These are phyloP conservation scores for Saccostrea cuccullata DNA, from an alignment of 1,140 invertebrate species.

Conservation along the genomic window DNA sequence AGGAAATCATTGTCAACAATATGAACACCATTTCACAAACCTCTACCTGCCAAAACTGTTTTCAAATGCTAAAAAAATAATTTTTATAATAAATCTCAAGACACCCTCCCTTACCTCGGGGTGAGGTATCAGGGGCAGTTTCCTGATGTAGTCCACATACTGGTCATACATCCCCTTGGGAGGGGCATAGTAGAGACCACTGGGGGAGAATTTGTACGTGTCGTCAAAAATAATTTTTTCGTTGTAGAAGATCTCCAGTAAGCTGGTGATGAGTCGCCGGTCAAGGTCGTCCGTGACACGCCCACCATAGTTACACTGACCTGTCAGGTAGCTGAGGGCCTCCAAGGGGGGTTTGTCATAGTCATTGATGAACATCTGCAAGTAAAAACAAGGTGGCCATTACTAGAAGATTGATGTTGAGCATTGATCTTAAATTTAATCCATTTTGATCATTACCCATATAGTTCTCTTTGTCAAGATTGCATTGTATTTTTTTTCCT, in stretches of 20 bases:
- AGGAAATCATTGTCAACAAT: too few relatives aligned
- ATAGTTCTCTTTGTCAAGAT: too few relatives aligned
- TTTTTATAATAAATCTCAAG: too few relatives aligned
- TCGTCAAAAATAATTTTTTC: conserved; percentile 81
- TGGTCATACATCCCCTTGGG: conserved; percentile 84
- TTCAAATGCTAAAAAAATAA: too few relatives aligned
- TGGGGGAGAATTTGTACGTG: conserved; percentile 81
- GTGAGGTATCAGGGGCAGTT: conserved; percentile 80
- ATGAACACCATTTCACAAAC: too few relatives aligned
- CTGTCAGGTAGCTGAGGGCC: conserved; percentile 77
- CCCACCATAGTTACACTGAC: conserved; percentile 79
- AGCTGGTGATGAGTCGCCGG: conserved; percentile 75
- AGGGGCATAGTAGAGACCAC: conserved; percentile 86
- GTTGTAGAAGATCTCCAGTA: conserved; percentile 75
- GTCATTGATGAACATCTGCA: conserved; percentile 79
- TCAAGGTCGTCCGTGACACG: conserved; percentile 78
- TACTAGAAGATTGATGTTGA: too few relatives aligned
- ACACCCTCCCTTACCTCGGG: conserved; percentile 74
- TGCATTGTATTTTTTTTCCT: too few relatives aligned
- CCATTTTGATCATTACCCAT: too few relatives aligned
- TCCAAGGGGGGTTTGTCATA: conserved; percentile 76
- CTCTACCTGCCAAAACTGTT: too few relatives aligned
- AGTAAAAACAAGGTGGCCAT: too few relatives aligned
- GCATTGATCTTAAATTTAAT: too few relatives aligned
- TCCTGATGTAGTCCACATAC: conserved; percentile 87